Evolutionary conservation across 37 sponge, comb jelly and placozoan genomes (phyloP), one percentile per base, ranked within the genome.

Genomic region (Halichondria panicea): DNA sequence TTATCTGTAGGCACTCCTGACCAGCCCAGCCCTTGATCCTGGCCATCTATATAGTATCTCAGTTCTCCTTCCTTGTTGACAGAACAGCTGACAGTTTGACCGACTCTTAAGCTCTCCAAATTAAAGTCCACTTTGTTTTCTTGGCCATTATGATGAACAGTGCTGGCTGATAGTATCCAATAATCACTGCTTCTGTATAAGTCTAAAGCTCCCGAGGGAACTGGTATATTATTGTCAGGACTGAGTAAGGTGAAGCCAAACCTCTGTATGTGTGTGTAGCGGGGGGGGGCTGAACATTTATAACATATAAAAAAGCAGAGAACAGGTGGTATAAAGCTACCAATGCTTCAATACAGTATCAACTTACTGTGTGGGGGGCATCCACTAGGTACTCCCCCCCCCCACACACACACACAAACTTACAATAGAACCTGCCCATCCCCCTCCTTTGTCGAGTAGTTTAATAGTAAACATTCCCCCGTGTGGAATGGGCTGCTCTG

Each of bases 341-440:
- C 52, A 48, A 18, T 11, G 52, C 15, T 15, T 15, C 11, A 48
- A 18, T 48, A 15, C 15, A 48, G 15, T 48, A 48, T 48, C 15
- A 48, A 48, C 11, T 11, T 48, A 15, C 13, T 48, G 15, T 48
- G 11, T 15, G 52, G 15, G 11, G 52, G 27, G 3, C 5, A 9
- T 28, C 5, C 5, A 13, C 4, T 4, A 4, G 27, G n/a, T 4
- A 9, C n/a, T 3, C 5, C 31, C 5, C 15, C 8, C 32, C 12
- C 2, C 33, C 15, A 7, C 3, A 5, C 52, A 22, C 28, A 2
- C 13, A 24, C 0, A n/a, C 19, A n/a, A 11, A 82, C 94, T 89
- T 56, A 94, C 94, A 66, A 94, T 81, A 13, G 89, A 86, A 24
- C 94, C 94, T 12, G 94, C 94, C 94, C 94, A 94, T 55, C 94